Conservation (phyloP, 1,140 invertebrate species). For the Thalassaphorura encarpata region DNA sequence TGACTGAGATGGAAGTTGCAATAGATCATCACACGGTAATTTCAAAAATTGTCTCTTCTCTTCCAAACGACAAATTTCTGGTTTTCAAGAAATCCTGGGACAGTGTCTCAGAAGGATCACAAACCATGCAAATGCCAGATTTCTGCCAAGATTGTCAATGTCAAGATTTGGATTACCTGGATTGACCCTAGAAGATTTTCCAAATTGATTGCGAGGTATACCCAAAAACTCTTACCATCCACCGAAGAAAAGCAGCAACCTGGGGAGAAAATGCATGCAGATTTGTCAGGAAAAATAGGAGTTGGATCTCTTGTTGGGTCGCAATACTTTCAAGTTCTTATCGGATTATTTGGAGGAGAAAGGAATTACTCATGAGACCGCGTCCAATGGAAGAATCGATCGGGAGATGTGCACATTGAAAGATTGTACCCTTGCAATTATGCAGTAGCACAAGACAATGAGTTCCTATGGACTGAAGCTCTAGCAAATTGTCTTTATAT, state of each 20-base stretch:
- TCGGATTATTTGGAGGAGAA: constrained; percentile 28
- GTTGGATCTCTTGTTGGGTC: constrained; percentile 35
- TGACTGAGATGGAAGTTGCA: constrained; percentile 10
- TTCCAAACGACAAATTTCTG: constrained; percentile 8
- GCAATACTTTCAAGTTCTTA: constrained; percentile 34
- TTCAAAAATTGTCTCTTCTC: constrained; percentile 10
- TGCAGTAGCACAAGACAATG: constrained; percentile 23
- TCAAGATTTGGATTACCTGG: constrained; percentile 7
- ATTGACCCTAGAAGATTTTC: background rate
- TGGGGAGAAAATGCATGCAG: constrained; percentile 38
- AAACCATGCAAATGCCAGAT: constrained; percentile 5
- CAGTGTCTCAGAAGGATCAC: constrained; percentile 8
- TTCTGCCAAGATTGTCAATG: constrained; percentile 4
- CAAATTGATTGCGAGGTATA: constrained; percentile 6
- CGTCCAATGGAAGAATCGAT: constrained; percentile 37
- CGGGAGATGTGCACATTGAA: constrained; percentile 31
- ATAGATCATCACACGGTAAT: background rate
- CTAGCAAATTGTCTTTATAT: constrained; percentile 31
- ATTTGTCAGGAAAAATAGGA: constrained; percentile 41
- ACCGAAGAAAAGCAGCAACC: constrained; percentile 23
- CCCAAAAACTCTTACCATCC: constrained; percentile 10
- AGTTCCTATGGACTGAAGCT: constrained; percentile 33
- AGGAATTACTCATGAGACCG: constrained; percentile 22
- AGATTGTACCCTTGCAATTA: constrained; percentile 30
- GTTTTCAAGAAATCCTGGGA: constrained; percentile 18